Percentiles rank a stretch among this genome's conserved stretches.
These are phyloP conservation scores for Vanacampus margaritifer DNA, from an alignment of 2,113 vertebrate species.

Conservation along the genomic window DNA sequence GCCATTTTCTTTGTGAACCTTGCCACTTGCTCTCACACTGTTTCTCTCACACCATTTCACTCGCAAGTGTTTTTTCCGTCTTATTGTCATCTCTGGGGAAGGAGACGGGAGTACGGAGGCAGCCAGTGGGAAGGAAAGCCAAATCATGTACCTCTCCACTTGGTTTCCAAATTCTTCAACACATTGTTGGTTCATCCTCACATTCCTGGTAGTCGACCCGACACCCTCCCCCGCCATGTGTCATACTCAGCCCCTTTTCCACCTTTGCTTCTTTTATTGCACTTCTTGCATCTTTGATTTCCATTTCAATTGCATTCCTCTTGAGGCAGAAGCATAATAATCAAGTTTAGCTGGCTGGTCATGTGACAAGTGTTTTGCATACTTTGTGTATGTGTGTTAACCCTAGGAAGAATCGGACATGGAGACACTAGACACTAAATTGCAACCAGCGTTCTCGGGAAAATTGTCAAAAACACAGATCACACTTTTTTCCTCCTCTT, in stretches of 20 bases:
- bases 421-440: too few relatives aligned
- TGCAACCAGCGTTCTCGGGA: too few relatives aligned
- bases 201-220: constrained; percentile 32
- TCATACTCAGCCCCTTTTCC: constrained; percentile 3
- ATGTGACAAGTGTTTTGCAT: background rate
- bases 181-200: constrained; percentile 20
- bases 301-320: constrained; percentile 11
- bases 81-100: constrained; percentile 34
- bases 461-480: too few relatives aligned
- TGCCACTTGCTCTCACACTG: constrained; percentile 43
- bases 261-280: background rate
- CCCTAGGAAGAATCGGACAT: background rate
- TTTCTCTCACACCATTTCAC: constrained; percentile 60
- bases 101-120: constrained; percentile 6
- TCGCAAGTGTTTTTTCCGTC: constrained; percentile 48
- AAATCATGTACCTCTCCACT: constrained; percentile 7
- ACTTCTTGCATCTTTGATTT: background rate
- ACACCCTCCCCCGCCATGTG: constrained; percentile 10
- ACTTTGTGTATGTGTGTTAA: background rate
- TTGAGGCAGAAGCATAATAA: constrained; percentile 14
- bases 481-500: too few relatives aligned
- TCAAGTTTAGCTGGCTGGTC: background rate
- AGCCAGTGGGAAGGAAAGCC: constrained; percentile 16
- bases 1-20: constrained; percentile 49
- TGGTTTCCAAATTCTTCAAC: background rate